These are phyloP conservation scores for Apantesis nais DNA, from an alignment of 2,888 invertebrate species.

Conservation along the genomic window DNA sequence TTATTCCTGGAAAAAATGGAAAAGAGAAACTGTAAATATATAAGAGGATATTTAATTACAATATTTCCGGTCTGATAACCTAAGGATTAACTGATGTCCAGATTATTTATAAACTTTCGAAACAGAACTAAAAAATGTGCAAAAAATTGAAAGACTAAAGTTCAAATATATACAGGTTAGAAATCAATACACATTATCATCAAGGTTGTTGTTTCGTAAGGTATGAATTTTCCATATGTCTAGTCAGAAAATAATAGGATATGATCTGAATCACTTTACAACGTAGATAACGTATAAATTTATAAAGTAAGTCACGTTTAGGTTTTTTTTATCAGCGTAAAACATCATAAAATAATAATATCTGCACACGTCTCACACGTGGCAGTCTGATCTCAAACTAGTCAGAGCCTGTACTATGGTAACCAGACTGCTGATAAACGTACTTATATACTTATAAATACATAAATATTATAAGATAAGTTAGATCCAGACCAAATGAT, in stretches of 20 bases:
- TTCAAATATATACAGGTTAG: background rate
- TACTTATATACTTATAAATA: too few relatives aligned
- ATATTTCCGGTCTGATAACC: too few relatives aligned
- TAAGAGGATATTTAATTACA: too few relatives aligned
- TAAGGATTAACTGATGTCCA: background rate
- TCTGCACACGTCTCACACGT: too few relatives aligned
- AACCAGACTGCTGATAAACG: too few relatives aligned
- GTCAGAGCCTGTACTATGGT: too few relatives aligned
- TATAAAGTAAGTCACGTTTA: background rate
- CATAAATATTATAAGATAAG: too few relatives aligned
- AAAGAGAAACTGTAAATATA: too few relatives aligned
- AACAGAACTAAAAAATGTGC: background rate
- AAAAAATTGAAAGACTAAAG: background rate
- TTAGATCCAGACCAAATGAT: too few relatives aligned
- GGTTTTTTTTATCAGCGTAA: background rate
- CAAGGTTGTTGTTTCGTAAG: background rate
- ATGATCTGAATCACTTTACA: background rate
- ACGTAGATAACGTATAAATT: background rate
- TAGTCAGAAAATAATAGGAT: background rate
- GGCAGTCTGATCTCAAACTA: too few relatives aligned
- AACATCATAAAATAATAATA: too few relatives aligned
- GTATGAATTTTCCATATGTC: constrained; percentile 1
- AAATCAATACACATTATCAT: background rate
- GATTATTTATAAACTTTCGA: background rate
- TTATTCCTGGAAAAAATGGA: background rate